Evolutionary conservation across 2,888 invertebrate species (phyloP), one percentile per base, ranked within the genome.

Genomic region (Liopterus haemorrhoidalis): DNA sequence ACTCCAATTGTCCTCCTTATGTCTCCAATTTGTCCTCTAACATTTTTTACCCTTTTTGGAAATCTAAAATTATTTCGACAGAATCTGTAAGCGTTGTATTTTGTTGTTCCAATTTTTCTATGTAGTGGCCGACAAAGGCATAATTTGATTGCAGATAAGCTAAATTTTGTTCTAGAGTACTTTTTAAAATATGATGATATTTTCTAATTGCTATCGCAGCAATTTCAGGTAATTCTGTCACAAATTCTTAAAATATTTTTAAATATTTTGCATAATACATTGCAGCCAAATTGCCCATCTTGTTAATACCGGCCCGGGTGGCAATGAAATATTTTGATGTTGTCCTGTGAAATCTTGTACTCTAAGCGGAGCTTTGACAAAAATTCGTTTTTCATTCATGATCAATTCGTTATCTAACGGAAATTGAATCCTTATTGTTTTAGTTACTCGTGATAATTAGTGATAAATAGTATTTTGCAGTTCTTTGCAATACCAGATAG

Each of bases 381-480:
- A 45, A 22, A 45, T 41, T 41, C 40, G 21, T 40, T 43, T 30
- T 12, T 40, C 28, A 41, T 45, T 42, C 24, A 11, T 15, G 30
- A 43, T 45, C 25, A 45, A 43, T 28, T 45, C 16, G 27, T 45
- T 45, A 15, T 43, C 20, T 19, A 45, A 41, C 22, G 40, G 45
- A 45, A 24, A 43, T 22, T 43, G 40, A 21, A 43, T 15, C 16
- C 41, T 40, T 41, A 45, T 45, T 8, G 39, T 42, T 27, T 45
- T 19, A 16, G 40, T 15, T 9, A 45, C 27, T 25, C n/a, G n/a
- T n/a, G n/a, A n/a, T n/a, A n/a, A n/a, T n/a, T n/a, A n/a, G 42
- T 41, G 19, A 31, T 40, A 15, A 45, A n/a, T n/a, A n/a, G n/a
- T n/a, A n/a, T n/a, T n/a, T n/a, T n/a, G n/a, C n/a, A n/a, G n/a